Percentiles rank a stretch among this genome's conserved stretches.
Conservation (phyloP, 2,888 invertebrate genomes). For the Neuroscelio doddi region DNA sequence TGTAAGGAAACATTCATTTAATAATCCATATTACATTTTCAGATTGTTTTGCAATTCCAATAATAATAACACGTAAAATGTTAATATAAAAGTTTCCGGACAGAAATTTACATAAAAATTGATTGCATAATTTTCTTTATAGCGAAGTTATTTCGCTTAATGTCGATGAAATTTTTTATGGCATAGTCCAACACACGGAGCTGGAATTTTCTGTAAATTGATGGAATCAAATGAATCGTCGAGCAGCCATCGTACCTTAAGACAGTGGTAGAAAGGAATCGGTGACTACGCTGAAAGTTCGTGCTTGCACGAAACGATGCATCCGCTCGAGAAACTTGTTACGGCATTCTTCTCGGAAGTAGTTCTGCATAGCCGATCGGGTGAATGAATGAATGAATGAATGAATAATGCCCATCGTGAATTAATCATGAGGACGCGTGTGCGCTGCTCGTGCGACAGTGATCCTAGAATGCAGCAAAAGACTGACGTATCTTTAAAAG, state of each 20-base stretch:
- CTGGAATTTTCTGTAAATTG: no score
- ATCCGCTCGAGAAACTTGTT: conserved; percentile 56
- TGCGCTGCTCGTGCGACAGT: conserved; percentile 21
- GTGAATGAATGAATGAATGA: conserved; percentile 49
- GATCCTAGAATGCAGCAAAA: conserved; percentile 30
- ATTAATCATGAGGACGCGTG: conserved; percentile 60
- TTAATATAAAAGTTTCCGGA: no score
- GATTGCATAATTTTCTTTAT: no score
- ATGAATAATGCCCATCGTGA: conserved; percentile 59
- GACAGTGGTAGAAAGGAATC: conserved; percentile 15
- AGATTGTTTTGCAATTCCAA: no score
- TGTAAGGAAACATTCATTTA: no score
- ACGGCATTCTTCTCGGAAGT: conserved; percentile 58
- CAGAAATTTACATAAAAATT: no score
- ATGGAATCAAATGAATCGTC: conserved; percentile 11
- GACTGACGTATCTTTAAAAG: conserved; percentile 34
- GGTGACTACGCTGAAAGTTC: conserved; percentile 19
- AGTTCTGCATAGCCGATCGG: conserved; percentile 42
- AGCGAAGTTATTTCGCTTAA: no score
- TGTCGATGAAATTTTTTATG: no score
- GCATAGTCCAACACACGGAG: no score
- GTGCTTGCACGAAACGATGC: conserved; percentile 18
- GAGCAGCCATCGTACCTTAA: conserved; percentile 17
- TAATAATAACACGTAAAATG: no score
- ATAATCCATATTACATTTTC: no score